Evolutionary conservation across 1,140 invertebrate species (phyloP).

Genomic region (Pristionchus pacificus): DNA sequence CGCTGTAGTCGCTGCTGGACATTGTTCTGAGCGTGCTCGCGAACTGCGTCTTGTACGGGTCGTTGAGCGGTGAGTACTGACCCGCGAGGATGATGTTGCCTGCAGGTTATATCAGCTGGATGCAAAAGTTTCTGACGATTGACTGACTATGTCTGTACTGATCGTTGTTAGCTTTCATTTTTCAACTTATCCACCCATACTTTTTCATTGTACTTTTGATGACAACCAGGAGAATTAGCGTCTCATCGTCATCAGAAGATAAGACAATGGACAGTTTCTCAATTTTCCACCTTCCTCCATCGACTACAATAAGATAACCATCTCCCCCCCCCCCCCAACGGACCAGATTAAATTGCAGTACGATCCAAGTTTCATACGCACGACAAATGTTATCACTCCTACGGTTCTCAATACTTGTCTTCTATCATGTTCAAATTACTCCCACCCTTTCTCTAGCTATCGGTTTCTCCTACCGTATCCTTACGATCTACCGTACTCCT

Average conservation of each 20-base stretch:
- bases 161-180: too few relatives aligned
- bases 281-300: too few relatives aligned
- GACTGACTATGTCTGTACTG: too few relatives aligned
- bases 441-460: not conserved
- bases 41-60: slow-evolving; percentile 75
- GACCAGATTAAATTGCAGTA: too few relatives aligned
- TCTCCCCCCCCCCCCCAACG: too few relatives aligned
- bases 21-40: not conserved
- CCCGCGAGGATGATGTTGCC: slow-evolving; percentile 68
- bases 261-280: too few relatives aligned
- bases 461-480: slow-evolving; percentile 1
- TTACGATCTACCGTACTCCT: slow-evolving; percentile 24
- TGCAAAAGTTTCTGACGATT: slow-evolving; percentile 69
- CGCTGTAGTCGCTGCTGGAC: not conserved
- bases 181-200: too few relatives aligned
- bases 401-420: slow-evolving; percentile 26
- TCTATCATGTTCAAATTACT: slow-evolving; percentile 42
- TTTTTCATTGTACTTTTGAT: too few relatives aligned
- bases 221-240: too few relatives aligned
- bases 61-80: slow-evolving; percentile 66
- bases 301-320: too few relatives aligned
- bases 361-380: slow-evolving; percentile 19
- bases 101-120: slow-evolving; percentile 55
- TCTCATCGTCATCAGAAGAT: too few relatives aligned
- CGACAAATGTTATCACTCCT: slow-evolving; percentile 28